A percentile compares a stretch with the other conserved stretches of the same genome.
Evolutionary conservation across 2,113 vertebrate species (phyloP).

Genomic region (Nerophis lumbriciformis): DNA sequence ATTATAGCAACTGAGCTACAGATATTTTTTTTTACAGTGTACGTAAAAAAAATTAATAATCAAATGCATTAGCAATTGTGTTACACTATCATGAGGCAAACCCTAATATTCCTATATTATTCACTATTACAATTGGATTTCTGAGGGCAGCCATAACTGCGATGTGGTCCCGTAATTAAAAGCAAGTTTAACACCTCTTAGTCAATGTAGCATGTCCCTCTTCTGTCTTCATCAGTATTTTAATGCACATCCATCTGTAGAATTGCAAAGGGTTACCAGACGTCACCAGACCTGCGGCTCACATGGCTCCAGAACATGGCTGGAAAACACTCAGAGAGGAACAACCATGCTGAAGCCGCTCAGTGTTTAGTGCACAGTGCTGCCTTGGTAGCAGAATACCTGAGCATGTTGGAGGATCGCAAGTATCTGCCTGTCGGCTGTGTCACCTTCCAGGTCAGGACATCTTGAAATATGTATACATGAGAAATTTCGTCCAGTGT

Average conservation of each 20-base stretch:
- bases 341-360: slow-evolving; percentile 92
- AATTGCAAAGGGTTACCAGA: slow-evolving; percentile 98
- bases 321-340: slow-evolving; percentile 93
- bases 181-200: no score
- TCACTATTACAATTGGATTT: no score
- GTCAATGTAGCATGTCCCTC: neutral
- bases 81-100: no score
- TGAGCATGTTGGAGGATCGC: slow-evolving; percentile 97
- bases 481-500: neutral
- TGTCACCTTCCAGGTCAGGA: slow-evolving; percentile 91
- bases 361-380: slow-evolving; percentile 97
- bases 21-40: no score
- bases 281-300: slow-evolving; percentile 89
- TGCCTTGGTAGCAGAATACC: slow-evolving; percentile 94
- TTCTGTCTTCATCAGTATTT: neutral
- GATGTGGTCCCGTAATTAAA: no score
- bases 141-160: no score
- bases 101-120: no score
- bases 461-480: neutral
- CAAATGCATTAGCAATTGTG: no score
- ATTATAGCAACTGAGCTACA: no score
- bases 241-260: slow-evolving; percentile 54
- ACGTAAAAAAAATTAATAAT: no score
- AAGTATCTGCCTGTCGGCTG: slow-evolving; percentile 98
- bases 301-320: slow-evolving; percentile 99